phyloP scores from a whole-genome alignment of 2,888 invertebrate species.

The Paralinhomoeus sp. region DNA sequence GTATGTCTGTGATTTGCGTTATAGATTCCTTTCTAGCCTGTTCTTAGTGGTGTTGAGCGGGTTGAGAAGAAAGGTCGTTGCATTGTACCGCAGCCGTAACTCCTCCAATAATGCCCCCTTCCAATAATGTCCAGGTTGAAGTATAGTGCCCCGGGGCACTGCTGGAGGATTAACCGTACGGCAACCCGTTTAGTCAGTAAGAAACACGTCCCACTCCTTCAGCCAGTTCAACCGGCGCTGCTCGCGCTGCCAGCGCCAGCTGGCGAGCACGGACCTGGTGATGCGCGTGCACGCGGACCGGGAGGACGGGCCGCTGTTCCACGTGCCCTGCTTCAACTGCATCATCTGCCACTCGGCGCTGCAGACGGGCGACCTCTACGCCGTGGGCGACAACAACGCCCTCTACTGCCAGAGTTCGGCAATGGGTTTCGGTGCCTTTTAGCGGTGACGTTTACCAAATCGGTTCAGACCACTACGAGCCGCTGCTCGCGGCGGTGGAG shows the following conservation, averaged over 20 bases:
- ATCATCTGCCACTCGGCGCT: constrained; percentile 55
- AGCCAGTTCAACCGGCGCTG: constrained; percentile 64
- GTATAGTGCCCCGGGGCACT: too few relatives aligned
- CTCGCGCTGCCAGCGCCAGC: constrained; percentile 57
- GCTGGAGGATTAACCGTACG: too few relatives aligned
- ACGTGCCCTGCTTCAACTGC: constrained; percentile 69
- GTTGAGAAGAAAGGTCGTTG: too few relatives aligned
- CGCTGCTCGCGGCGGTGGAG: constrained; percentile 2
- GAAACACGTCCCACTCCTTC: constrained; percentile 23
- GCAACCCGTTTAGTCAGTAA: too few relatives aligned
- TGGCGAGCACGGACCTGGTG: constrained; percentile 63
- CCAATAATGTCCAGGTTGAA: too few relatives aligned
- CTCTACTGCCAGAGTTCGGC: constrained; percentile 14
- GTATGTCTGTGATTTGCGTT: too few relatives aligned
- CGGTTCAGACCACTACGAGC: constrained; percentile 6
- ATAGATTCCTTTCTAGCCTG: too few relatives aligned
- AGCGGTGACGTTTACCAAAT: background rate
- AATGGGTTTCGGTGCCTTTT: background rate
- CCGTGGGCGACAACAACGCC: constrained; percentile 46
- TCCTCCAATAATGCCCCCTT: too few relatives aligned
- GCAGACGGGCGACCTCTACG: constrained; percentile 70
- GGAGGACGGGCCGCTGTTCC: constrained; percentile 36
- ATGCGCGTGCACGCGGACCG: constrained; percentile 43
- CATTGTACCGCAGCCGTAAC: too few relatives aligned
- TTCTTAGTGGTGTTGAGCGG: too few relatives aligned